Base-by-base conservation (phyloP, 2,797 vertebrate species). In the Falco biarmicus region DNA sequence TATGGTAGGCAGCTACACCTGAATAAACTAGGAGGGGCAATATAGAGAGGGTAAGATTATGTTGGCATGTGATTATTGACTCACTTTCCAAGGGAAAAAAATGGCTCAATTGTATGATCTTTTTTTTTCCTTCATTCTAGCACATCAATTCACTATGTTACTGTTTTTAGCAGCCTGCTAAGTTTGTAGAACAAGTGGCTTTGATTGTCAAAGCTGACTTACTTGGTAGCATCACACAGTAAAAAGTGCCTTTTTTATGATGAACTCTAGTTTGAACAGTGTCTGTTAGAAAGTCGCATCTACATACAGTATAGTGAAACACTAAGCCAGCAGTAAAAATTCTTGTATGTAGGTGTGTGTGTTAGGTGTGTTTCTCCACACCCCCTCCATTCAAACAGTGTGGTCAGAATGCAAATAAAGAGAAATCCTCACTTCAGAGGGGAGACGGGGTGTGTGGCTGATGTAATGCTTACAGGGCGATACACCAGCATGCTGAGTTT, bases 11-110 rank as follows among this genome's bases (percentile, higher is more conserved):
- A 94, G 74, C 73, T 81, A 89, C 57, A 92, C 47, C 61, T 95
- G 87, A 95, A 94, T 96, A 97, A 95, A 97, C 97, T 92, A 95
- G 92, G 82, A 96, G 60, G 73, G 91, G 86, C 89, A 92, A 32
- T 87, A 57, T 77, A 56, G 76, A 96, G 76, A 81, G 68, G 68
- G 64, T 88, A 94, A 87, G 81, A 66, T 97, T 96, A 84, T 64
- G 90, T 84, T 93, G 87, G 83, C 91, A 54, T 95, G 43, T 95
- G 93, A 93, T 81, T 82, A 87, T 87, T 96, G 92, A 93, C 66
- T 97, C 76, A 86, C 71, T 97, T 96, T 78, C 77, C 73, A 77
- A 50, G 70, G 87, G 87, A 93, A 95, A 97, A 83, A 97, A 95
- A 96, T 71, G 84, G 28, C 85, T 80, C 68, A 78, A 85, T 96